These are phyloP conservation scores for Microtus agrestis DNA, from an alignment of 2,797 vertebrate species.

Conservation along the genomic window DNA sequence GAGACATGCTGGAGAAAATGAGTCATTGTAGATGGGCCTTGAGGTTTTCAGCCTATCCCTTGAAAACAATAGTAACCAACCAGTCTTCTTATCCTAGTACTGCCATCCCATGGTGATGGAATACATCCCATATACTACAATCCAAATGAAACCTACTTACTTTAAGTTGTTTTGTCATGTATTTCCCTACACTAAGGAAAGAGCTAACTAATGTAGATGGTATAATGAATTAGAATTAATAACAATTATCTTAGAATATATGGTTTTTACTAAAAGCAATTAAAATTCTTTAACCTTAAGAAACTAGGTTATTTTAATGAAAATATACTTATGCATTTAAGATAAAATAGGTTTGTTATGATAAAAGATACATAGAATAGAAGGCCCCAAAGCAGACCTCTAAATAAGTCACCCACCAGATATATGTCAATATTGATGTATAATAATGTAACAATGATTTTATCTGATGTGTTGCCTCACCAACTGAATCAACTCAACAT, in stretches of 20 bases:
- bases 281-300: not conserved
- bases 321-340: not conserved
- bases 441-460: not conserved
- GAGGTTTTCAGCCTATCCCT: not conserved
- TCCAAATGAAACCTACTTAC: not conserved
- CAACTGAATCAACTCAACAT: not conserved
- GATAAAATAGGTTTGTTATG: not conserved
- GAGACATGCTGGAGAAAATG: not conserved
- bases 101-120: not conserved
- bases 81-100: not conserved
- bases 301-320: not conserved
- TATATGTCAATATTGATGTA: not conserved
- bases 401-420: not conserved
- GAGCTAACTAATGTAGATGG: not conserved
- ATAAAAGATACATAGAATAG: not conserved
- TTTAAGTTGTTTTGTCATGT: not conserved
- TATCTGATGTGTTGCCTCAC: not conserved
- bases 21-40: not conserved
- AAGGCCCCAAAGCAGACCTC: not conserved
- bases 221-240: constrained; percentile 20
- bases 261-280: constrained; percentile 21
- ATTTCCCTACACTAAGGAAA: not conserved
- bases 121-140: not conserved
- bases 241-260: not conserved
- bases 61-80: not conserved